Evolutionary conservation across 2,113 vertebrate genomes (phyloP).

Genomic region (Alexandromys fortis): DNA sequence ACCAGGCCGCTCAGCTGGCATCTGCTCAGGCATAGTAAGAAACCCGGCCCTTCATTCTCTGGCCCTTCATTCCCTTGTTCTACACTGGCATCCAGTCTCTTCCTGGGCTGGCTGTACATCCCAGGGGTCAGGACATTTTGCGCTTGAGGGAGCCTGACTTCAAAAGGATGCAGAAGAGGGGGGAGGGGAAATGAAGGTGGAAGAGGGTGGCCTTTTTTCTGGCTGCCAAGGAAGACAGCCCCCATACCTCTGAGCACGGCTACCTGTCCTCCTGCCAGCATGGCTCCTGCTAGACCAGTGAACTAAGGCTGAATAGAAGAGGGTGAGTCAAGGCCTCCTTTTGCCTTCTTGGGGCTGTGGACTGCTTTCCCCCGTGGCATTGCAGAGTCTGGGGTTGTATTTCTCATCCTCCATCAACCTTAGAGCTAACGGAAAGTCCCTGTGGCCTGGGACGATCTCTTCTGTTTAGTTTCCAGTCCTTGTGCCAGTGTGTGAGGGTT

Average conservation of each 20-base stretch:
- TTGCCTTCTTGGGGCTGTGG: conserved; percentile 44
- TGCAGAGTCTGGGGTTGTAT: conserved; percentile 55
- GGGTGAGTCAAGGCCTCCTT: conserved; percentile 17
- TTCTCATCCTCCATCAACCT: conserved; percentile 61
- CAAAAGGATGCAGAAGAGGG: conserved; percentile 18
- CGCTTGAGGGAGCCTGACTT: background rate
- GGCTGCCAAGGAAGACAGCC: background rate
- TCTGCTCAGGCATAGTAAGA: background rate
- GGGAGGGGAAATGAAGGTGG: background rate
- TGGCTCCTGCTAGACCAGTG: background rate
- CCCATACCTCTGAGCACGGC: background rate
- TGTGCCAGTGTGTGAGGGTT: conserved; percentile 62
- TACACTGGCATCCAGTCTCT: background rate
- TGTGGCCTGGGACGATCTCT: conserved; percentile 58
- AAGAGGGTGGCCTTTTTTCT: background rate
- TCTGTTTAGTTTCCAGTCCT: conserved; percentile 75
- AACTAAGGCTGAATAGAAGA: background rate
- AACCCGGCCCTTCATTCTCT: background rate
- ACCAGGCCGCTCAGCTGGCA: background rate
- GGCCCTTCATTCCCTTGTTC: background rate
- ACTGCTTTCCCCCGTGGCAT: background rate
- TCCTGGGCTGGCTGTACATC: background rate
- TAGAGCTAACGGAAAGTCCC: conserved; percentile 71
- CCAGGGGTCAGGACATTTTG: background rate
- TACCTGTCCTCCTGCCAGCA: background rate